Percentiles rank a stretch among this genome's conserved stretches.
Conservation (phyloP, 2,888 invertebrate genomes). For the Parnassius orleans region DNA sequence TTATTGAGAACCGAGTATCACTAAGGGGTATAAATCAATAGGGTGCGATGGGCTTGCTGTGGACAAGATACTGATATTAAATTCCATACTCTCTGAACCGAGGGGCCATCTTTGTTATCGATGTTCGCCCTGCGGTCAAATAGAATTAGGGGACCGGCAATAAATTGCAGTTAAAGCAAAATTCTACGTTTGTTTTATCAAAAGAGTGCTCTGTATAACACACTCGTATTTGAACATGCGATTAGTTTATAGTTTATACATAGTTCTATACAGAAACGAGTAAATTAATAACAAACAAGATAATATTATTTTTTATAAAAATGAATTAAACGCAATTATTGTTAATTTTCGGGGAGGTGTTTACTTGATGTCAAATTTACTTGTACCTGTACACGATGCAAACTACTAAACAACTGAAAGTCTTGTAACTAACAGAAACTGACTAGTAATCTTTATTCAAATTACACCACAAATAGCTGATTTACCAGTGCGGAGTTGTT, state of each 20-base stretch:
- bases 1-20: neutral
- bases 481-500: too few relatives aligned
- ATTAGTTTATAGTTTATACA: neutral
- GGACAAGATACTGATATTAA: slow-evolving; percentile 61
- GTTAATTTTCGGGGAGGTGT: too few relatives aligned
- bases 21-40: slow-evolving; percentile 21
- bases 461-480: too few relatives aligned
- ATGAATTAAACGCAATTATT: too few relatives aligned
- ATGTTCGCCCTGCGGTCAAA: slow-evolving; percentile 43
- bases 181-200: slow-evolving; percentile 13
- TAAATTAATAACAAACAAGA: too few relatives aligned
- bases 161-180: slow-evolving; percentile 30
- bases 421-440: too few relatives aligned
- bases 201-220: neutral
- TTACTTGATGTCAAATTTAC: too few relatives aligned
- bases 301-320: too few relatives aligned
- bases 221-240: slow-evolving; percentile 3
- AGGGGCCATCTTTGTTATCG: slow-evolving; percentile 38
- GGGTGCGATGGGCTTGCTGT: slow-evolving; percentile 32
- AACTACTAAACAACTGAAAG: too few relatives aligned
- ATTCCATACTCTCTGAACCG: slow-evolving; percentile 47
- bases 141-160: slow-evolving; percentile 47
- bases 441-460: too few relatives aligned
- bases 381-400: too few relatives aligned
- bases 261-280: too few relatives aligned